Percentiles rank a stretch among this genome's conserved stretches.
Conservation (phyloP, 53 echinoderm and acorn worm species). For the Antedon mediterranea region DNA sequence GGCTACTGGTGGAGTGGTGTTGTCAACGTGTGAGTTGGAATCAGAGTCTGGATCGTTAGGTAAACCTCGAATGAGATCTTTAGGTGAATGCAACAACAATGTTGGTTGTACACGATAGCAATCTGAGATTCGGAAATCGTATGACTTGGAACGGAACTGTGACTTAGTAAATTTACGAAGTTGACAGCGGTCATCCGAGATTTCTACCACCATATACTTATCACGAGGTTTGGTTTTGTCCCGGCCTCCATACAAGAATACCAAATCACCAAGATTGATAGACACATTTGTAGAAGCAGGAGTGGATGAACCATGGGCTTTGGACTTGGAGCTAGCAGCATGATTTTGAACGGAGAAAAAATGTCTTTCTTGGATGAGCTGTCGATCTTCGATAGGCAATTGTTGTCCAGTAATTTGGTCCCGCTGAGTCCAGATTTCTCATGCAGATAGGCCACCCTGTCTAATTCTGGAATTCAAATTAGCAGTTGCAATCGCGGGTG, state of each 20-base stretch:
- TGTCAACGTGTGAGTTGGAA: neutral
- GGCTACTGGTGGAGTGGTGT: neutral
- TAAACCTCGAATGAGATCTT: neutral
- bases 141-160: no score
- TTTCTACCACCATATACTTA: no score
- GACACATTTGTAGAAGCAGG: neutral
- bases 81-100: neutral
- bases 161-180: no score
- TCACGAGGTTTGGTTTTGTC: neutral
- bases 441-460: neutral
- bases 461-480: slow-evolving; percentile 1
- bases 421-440: neutral
- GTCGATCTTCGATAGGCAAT: slow-evolving; percentile 8
- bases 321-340: slow-evolving; percentile 3
- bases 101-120: neutral
- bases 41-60: neutral
- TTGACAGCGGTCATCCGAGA: no score
- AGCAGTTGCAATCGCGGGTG: slow-evolving; percentile 1
- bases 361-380: neutral
- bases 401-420: no score
- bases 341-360: slow-evolving; percentile 2
- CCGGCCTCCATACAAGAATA: neutral
- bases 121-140: no score
- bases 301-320: neutral
- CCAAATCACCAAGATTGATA: slow-evolving; percentile 1